These are phyloP conservation scores for Poeciliopsis turrubarensis DNA, from an alignment of 2,113 vertebrate species.

Conservation along the genomic window DNA sequence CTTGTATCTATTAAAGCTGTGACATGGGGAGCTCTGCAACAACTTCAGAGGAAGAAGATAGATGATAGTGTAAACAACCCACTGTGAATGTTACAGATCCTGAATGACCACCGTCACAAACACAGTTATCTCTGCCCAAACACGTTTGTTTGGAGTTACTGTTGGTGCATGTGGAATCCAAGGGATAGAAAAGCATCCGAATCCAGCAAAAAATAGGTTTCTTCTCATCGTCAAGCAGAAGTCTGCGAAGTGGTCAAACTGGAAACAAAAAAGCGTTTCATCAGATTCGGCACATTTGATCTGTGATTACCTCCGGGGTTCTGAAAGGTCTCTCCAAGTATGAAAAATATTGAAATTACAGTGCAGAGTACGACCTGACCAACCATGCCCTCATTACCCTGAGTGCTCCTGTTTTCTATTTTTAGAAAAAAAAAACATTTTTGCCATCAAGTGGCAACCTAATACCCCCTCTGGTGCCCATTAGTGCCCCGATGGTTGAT, in stretches of 20 bases:
- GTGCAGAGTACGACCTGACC: conserved; percentile 38
- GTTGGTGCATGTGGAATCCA: conserved; percentile 12
- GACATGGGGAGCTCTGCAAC: conserved; percentile 23
- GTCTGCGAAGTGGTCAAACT: conserved; percentile 26
- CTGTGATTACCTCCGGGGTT: conserved; percentile 38
- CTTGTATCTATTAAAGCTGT: conserved; percentile 36
- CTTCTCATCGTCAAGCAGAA: conserved; percentile 37
- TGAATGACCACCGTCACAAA: conserved; percentile 41
- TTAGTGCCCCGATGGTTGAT: conserved; percentile 15
- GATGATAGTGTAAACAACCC: conserved; percentile 38
- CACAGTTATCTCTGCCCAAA: conserved; percentile 52
- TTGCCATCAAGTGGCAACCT: conserved; percentile 33
- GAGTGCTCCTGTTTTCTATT: conserved; percentile 37
- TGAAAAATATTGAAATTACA: conserved; percentile 51
- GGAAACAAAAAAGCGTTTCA: conserved; percentile 5
- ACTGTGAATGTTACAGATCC: conserved; percentile 36
- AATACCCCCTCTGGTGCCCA: conserved; percentile 15
- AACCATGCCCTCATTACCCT: conserved; percentile 17
- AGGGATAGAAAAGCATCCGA: conserved; percentile 29
- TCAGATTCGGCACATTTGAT: conserved; percentile 26
- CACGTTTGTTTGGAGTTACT: conserved; percentile 35
- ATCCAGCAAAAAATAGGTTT: conserved; percentile 1
- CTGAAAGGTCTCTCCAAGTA: conserved; percentile 16
- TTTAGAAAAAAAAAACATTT: conserved; percentile 23
- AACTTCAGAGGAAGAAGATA: conserved; percentile 25